Conservation (phyloP, 2,797 vertebrate species). For the Eulemur coronatus region DNA sequence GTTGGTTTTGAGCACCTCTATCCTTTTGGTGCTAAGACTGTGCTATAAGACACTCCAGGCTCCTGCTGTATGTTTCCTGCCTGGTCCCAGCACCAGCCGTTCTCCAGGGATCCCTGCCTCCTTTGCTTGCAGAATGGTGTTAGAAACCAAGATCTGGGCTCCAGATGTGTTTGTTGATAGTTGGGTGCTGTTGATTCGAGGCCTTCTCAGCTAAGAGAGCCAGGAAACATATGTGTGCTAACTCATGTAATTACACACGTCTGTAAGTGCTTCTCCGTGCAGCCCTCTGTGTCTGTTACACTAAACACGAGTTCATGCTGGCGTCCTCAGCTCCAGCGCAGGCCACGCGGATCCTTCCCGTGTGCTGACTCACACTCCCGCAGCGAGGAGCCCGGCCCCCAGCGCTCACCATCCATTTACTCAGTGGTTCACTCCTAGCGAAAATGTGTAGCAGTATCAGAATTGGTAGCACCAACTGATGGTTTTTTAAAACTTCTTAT, state of each 20-base stretch:
- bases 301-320: too few relatives aligned
- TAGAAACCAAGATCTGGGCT: background rate
- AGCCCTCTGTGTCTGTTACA: too few relatives aligned
- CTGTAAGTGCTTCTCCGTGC: too few relatives aligned
- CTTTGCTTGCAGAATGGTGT: background rate
- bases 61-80: background rate
- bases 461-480: background rate
- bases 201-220: background rate
- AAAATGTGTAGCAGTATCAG: background rate
- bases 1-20: background rate
- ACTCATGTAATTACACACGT: too few relatives aligned
- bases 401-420: background rate
- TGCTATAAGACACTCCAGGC: too few relatives aligned
- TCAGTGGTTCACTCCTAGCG: background rate
- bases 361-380: background rate
- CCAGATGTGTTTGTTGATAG: too few relatives aligned
- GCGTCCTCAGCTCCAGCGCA: background rate
- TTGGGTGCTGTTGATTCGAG: background rate
- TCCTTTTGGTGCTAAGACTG: background rate
- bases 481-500: background rate
- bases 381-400: background rate
- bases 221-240: background rate
- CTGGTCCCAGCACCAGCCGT: background rate
- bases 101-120: background rate
- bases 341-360: fast-evolving